Percentiles rank a stretch among this genome's conserved stretches.
Conservation (phyloP, 2,888 invertebrate genomes). For the Diachrysia chrysitis region DNA sequence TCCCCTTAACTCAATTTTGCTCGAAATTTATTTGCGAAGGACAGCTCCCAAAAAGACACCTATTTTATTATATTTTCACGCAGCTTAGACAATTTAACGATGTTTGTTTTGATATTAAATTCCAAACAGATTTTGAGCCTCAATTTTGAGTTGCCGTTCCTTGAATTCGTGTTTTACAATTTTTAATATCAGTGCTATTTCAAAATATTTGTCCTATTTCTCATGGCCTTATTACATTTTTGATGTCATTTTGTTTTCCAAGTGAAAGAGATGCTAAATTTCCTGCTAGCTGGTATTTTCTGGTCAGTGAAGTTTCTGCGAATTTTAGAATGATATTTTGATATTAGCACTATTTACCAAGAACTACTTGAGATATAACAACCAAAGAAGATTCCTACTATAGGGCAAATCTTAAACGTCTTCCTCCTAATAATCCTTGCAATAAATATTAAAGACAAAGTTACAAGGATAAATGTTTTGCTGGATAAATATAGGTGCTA, state of each 20-base stretch:
- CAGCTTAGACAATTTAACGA: constrained; percentile 13
- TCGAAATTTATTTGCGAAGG: constrained; percentile 3
- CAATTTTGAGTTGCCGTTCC: constrained; percentile 24
- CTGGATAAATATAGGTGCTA: no score
- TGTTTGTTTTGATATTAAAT: constrained; percentile 43
- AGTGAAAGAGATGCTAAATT: constrained; percentile 3
- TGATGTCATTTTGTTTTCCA: constrained; percentile 10
- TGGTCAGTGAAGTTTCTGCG: not conserved
- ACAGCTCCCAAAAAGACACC: constrained; percentile 9
- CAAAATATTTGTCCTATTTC: constrained; percentile 32
- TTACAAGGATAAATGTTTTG: no score
- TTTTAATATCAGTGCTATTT: constrained; percentile 36
- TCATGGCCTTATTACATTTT: constrained; percentile 16
- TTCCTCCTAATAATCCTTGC: no score
- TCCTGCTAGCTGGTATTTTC: not conserved
- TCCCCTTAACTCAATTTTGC: not conserved
- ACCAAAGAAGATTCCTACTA: no score
- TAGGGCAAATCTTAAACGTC: no score
- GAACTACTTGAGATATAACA: no score
- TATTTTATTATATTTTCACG: constrained; percentile 36
- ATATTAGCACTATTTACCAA: no score
- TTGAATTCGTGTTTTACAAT: constrained; percentile 21
- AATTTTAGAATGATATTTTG: not conserved
- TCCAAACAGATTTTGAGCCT: constrained; percentile 19
- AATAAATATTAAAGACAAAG: no score